Conservation (phyloP, 2,797 vertebrate species). For the Lindbergichthys nudifrons region DNA sequence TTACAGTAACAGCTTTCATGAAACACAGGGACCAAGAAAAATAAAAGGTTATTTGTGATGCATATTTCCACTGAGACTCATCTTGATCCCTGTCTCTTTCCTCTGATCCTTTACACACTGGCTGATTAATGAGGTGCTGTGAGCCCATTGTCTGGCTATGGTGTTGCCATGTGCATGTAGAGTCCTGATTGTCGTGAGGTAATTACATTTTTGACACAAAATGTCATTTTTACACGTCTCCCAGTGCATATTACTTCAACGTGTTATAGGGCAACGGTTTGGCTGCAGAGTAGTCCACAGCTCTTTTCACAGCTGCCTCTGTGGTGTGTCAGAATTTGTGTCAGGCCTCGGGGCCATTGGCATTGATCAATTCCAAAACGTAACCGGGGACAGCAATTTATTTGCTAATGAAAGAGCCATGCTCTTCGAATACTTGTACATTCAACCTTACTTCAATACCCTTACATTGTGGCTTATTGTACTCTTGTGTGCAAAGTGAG, state of each 20-base stretch:
- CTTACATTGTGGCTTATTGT: slow-evolving; percentile 17
- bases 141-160: slow-evolving; percentile 17
- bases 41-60: slow-evolving; percentile 19
- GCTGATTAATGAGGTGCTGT: slow-evolving; percentile 43
- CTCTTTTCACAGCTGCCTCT: slow-evolving; percentile 36
- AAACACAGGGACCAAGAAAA: not conserved
- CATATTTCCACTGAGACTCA: slow-evolving; percentile 19
- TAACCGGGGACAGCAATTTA: slow-evolving; percentile 39
- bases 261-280: slow-evolving; percentile 9
- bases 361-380: slow-evolving; percentile 57
- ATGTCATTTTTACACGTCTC: slow-evolving; percentile 7
- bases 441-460: slow-evolving; percentile 26
- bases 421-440: slow-evolving; percentile 40
- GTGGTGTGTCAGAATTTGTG: slow-evolving; percentile 30
- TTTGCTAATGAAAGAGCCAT: slow-evolving; percentile 54
- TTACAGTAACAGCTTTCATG: slow-evolving; percentile 3
- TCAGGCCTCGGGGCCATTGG: slow-evolving; percentile 46
- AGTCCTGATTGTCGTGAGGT: slow-evolving; percentile 10
- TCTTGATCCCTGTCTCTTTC: slow-evolving; percentile 16
- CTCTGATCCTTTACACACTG: slow-evolving; percentile 11
- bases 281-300: slow-evolving; percentile 3
- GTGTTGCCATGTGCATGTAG: slow-evolving; percentile 10
- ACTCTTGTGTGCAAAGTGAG: not conserved
- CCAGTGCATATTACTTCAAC: slow-evolving; percentile 10
- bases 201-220: slow-evolving; percentile 39